These are phyloP conservation scores for Paratilapia polleni DNA, from an alignment of 2,113 vertebrate genomes.

Conservation along the genomic window DNA sequence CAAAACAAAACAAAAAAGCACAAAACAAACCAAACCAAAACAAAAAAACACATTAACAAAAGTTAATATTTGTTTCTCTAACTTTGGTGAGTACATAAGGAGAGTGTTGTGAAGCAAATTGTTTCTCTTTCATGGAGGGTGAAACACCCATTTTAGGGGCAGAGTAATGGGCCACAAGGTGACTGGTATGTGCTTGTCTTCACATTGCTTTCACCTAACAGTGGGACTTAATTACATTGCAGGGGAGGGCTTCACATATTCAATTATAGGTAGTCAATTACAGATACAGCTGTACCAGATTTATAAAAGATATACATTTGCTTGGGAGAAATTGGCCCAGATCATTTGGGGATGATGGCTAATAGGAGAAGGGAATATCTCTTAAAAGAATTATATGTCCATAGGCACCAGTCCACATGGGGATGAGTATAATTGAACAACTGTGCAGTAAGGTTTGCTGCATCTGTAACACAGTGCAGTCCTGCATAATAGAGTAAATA, in stretches of 20 bases:
- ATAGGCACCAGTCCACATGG: background rate
- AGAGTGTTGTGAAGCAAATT: background rate
- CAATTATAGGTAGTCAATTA: conserved; percentile 69
- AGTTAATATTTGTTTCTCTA: background rate
- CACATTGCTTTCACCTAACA: conserved; percentile 17
- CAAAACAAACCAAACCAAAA: background rate
- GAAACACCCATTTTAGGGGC: conserved; percentile 40
- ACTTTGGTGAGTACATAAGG: background rate
- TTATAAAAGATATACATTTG: conserved; percentile 59
- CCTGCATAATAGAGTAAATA: background rate
- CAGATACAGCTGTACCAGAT: conserved; percentile 48
- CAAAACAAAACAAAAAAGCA: background rate
- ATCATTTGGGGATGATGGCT: conserved; percentile 21
- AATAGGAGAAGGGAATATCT: background rate
- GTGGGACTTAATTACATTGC: conserved; percentile 69
- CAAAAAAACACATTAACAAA: background rate
- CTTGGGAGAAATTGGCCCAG: conserved; percentile 27
- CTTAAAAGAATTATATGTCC: background rate
- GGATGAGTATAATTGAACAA: conserved; percentile 2
- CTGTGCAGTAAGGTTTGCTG: background rate
- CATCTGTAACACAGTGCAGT: background rate
- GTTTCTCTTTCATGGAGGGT: conserved; percentile 22
- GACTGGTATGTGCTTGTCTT: conserved; percentile 56
- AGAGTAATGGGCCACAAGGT: conserved; percentile 70
- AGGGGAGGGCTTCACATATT: conserved; percentile 43